Conservation (phyloP, 2,888 invertebrate species). For the Pseudococcus viburni region DNA sequence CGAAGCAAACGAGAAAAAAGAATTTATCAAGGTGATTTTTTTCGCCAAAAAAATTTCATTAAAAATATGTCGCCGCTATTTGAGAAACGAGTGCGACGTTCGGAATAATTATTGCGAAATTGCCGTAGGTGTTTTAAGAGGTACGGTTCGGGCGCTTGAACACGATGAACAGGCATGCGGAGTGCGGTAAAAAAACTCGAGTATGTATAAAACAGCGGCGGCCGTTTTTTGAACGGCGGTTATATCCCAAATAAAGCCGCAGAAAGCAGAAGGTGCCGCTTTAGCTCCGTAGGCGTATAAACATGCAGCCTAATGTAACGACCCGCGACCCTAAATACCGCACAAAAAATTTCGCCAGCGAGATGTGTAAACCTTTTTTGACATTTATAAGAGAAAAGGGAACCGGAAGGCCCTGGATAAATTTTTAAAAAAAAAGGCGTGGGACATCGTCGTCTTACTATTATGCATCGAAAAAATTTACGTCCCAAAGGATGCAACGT, state of each 20-base stretch:
- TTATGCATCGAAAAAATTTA: conserved; percentile 53
- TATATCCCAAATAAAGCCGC: conserved; percentile 41
- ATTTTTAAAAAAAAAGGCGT: conserved; percentile 51
- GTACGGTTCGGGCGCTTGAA: conserved; percentile 38
- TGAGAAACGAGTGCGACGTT: conserved; percentile 64
- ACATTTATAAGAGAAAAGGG: conserved; percentile 48
- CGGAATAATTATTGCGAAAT: conserved; percentile 64
- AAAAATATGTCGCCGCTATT: conserved; percentile 61
- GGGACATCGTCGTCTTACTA: conserved; percentile 40
- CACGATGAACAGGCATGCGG: conserved; percentile 50
- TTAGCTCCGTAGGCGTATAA: conserved; percentile 54
- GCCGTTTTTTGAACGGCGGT: conserved; percentile 24
- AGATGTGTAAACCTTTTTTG: conserved; percentile 55
- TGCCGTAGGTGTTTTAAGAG: conserved; percentile 64
- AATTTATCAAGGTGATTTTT: conserved; percentile 60
- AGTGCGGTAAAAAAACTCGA: conserved; percentile 59
- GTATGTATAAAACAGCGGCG: conserved; percentile 19
- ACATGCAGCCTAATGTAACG: conserved; percentile 32
- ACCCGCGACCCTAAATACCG: conserved; percentile 38
- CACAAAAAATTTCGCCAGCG: conserved; percentile 41
- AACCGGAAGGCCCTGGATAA: conserved; percentile 23
- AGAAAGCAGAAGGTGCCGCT: conserved; percentile 61
- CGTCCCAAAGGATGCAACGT: conserved; percentile 48
- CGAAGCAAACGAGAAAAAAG: conserved; percentile 59
- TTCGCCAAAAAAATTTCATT: conserved; percentile 61